phyloP scores from a whole-genome alignment of 2,113 vertebrate species.

The Pangasianodon gigas region DNA sequence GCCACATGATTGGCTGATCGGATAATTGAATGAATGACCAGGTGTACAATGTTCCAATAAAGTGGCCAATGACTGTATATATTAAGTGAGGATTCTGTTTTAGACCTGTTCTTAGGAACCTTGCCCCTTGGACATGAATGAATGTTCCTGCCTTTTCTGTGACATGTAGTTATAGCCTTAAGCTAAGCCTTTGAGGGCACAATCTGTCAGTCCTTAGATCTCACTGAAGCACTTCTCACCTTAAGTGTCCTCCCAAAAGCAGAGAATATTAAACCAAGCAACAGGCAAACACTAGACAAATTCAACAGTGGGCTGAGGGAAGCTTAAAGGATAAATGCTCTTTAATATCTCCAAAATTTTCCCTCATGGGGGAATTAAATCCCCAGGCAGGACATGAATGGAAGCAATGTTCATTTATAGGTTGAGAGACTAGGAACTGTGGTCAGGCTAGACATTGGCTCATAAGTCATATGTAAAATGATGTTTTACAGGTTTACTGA shows the following conservation, averaged over 20 bases:
- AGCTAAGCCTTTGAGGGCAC: background rate
- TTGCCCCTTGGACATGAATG: background rate
- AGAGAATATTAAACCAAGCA: slow-evolving; percentile 10
- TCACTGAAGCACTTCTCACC: background rate
- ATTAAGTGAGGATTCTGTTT: background rate
- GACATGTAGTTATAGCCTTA: background rate
- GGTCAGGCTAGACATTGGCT: background rate
- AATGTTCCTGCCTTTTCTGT: background rate
- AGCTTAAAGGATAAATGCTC: slow-evolving; percentile 5
- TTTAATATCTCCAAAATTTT: slow-evolving; percentile 18
- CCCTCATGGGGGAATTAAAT: slow-evolving; percentile 6
- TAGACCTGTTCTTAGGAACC: background rate
- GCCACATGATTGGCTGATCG: background rate
- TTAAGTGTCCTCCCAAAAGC: background rate
- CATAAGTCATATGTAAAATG: background rate
- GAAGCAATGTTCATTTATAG: slow-evolving; percentile 21
- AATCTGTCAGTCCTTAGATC: background rate
- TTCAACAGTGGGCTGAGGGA: slow-evolving; percentile 9
- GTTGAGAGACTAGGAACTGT: slow-evolving; percentile 10
- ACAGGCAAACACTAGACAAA: slow-evolving; percentile 8
- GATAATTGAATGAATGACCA: background rate
- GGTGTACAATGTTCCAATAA: background rate
- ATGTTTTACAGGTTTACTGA: background rate
- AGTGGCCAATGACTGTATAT: background rate
- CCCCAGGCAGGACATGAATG: background rate